Percentiles rank a stretch among this genome's conserved stretches.
These are phyloP conservation scores for Cariama cristata DNA, from an alignment of 2,113 vertebrate species.

Conservation along the genomic window DNA sequence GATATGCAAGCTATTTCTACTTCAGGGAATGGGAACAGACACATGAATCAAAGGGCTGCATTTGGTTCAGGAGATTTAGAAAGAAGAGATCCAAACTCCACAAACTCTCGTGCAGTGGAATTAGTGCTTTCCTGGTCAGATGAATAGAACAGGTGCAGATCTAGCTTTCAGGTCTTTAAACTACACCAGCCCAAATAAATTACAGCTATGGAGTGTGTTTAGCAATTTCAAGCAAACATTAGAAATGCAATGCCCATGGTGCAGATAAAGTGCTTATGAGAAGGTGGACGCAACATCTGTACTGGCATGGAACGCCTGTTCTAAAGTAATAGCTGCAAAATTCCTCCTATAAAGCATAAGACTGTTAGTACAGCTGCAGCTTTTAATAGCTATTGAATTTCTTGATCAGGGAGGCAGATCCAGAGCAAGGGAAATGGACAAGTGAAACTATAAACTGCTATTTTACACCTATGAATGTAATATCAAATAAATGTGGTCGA, in stretches of 20 bases:
- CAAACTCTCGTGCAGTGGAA: background rate
- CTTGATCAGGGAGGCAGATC: conserved; percentile 54
- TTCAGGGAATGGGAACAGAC: background rate
- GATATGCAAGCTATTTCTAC: background rate
- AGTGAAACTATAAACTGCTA: conserved; percentile 68
- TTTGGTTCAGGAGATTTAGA: background rate
- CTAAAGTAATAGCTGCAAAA: conserved; percentile 62
- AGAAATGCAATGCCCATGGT: conserved; percentile 56
- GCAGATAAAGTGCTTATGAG: conserved; percentile 60
- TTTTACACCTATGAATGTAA: conserved; percentile 69
- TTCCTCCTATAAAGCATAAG: conserved; percentile 47
- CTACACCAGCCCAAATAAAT: conserved; percentile 53
- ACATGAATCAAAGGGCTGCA: background rate
- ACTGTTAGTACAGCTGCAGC: conserved; percentile 71
- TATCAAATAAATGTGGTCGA: conserved; percentile 56
- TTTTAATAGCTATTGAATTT: conserved; percentile 67
- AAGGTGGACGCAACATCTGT: conserved; percentile 55
- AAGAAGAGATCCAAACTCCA: background rate
- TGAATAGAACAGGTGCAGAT: conserved; percentile 62
- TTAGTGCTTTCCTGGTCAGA: background rate
- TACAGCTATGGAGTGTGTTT: conserved; percentile 9
- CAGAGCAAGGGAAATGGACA: conserved; percentile 59
- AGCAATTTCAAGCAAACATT: conserved; percentile 38
- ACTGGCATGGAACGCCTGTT: conserved; percentile 19
- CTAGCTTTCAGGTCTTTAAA: conserved; percentile 36